phyloP scores from a whole-genome alignment of 2,797 vertebrate species.

The Clamator glandarius region DNA sequence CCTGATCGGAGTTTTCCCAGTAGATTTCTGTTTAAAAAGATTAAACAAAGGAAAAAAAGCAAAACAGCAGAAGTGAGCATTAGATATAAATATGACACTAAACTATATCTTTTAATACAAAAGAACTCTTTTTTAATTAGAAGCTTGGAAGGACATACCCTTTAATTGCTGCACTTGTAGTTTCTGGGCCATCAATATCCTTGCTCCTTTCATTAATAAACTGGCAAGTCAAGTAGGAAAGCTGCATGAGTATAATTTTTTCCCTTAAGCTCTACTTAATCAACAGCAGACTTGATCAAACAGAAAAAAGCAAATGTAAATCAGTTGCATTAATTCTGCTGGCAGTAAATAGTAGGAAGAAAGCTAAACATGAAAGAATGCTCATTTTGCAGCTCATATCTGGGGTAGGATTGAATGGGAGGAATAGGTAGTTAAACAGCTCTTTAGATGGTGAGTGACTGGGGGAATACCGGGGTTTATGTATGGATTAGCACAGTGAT shows the following conservation, averaged over 20 bases:
- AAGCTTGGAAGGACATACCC: constrained; percentile 76
- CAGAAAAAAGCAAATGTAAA: constrained; percentile 77
- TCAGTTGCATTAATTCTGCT: constrained; percentile 77
- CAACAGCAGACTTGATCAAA: constrained; percentile 80
- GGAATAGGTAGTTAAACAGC: constrained; percentile 79
- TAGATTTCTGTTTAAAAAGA: constrained; percentile 40
- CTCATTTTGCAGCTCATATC: constrained; percentile 55
- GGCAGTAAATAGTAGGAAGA: constrained; percentile 73
- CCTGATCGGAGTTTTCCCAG: constrained; percentile 24
- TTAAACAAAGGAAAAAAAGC: neutral
- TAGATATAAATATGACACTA: constrained; percentile 50
- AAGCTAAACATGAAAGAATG: constrained; percentile 73
- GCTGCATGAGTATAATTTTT: constrained; percentile 71
- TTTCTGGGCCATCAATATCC: constrained; percentile 79
- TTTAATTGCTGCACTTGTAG: constrained; percentile 80
- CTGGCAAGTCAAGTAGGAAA: constrained; percentile 78
- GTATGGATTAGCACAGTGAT: constrained; percentile 92
- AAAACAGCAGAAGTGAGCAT: constrained; percentile 35
- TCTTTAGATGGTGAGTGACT: constrained; percentile 78
- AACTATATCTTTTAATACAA: constrained; percentile 65
- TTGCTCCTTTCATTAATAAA: constrained; percentile 84
- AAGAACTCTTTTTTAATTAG: constrained; percentile 78
- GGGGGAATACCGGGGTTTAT: constrained; percentile 79
- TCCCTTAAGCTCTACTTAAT: constrained; percentile 80
- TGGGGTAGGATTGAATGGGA: constrained; percentile 49